Percentiles rank a stretch among this genome's conserved stretches.
phyloP scores from a whole-genome alignment of 2,888 invertebrate genomes.

The Diplolepis rosae region DNA sequence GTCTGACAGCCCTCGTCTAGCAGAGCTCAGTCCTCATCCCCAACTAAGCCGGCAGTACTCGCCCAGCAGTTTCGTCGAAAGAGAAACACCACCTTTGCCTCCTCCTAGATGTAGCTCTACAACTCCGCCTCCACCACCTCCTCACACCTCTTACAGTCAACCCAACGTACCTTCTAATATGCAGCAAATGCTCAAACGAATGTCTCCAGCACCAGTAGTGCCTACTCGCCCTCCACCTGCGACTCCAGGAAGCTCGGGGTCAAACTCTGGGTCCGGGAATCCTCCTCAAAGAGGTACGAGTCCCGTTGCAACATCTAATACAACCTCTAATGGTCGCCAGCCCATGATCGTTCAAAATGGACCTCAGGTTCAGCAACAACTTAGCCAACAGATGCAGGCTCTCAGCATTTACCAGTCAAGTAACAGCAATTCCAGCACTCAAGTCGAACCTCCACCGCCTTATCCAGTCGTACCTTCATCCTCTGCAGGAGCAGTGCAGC shows the following conservation, averaged over 20 bases:
- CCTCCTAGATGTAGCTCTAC: conserved; percentile 85
- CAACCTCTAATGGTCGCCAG: conserved; percentile 77
- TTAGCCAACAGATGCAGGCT: conserved; percentile 92
- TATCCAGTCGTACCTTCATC: conserved; percentile 76
- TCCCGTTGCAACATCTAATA: conserved; percentile 78
- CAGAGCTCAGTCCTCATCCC: conserved; percentile 78
- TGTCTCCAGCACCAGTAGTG: conserved; percentile 84
- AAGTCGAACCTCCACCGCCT: conserved; percentile 75
- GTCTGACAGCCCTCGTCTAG: conserved; percentile 89
- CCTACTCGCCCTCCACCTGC: conserved; percentile 82
- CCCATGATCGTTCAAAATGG: conserved; percentile 90
- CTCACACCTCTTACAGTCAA: conserved; percentile 74
- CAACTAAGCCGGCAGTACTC: conserved; percentile 84
- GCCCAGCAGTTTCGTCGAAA: conserved; percentile 78
- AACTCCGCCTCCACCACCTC: conserved; percentile 78
- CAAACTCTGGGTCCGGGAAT: conserved; percentile 61
- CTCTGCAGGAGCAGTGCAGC: conserved; percentile 82
- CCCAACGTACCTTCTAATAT: conserved; percentile 79
- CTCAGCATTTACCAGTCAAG: conserved; percentile 82
- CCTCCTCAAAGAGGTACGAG: conserved; percentile 83
- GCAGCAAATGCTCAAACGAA: conserved; percentile 84
- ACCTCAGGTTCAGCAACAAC: conserved; percentile 88
- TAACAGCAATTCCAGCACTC: conserved; percentile 72
- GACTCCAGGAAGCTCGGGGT: conserved; percentile 73
- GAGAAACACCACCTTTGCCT: conserved; percentile 80